Evolutionary conservation across 2,113 vertebrate species (phyloP).

Genomic region (Amblyopsis rosae): DNA sequence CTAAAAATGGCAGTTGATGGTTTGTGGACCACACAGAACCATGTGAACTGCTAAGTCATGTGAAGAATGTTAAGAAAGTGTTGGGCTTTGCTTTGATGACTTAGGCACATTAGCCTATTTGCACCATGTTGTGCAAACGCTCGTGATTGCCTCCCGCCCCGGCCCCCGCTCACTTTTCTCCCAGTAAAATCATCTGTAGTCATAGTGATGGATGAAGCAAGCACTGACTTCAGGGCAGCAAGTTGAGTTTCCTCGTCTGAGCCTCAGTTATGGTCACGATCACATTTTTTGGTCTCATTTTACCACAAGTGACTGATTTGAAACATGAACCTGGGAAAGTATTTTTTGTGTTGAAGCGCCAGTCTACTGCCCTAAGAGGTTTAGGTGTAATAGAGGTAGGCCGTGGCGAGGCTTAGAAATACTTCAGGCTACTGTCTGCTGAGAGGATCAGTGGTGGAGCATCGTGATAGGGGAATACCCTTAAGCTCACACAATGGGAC

Average conservation of each 20-base stretch:
- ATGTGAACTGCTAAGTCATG: constrained; percentile 29
- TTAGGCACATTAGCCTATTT: constrained; percentile 44
- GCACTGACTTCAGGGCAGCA: constrained; percentile 60
- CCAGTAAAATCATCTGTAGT: constrained; percentile 52
- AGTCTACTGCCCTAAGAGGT: constrained; percentile 41
- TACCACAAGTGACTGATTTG: constrained; percentile 52
- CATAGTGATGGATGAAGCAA: constrained; percentile 40
- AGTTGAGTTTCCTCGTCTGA: constrained; percentile 54
- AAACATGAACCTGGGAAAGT: constrained; percentile 64
- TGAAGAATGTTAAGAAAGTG: constrained; percentile 53
- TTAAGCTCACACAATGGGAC: constrained; percentile 39
- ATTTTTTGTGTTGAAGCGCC: constrained; percentile 47
- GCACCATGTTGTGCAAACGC: constrained; percentile 39
- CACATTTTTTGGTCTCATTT: constrained; percentile 35
- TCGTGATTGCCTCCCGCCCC: constrained; percentile 38
- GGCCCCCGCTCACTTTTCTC: constrained; percentile 17
- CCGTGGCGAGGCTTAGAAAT: constrained; percentile 43
- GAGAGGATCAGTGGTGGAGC: constrained; percentile 43
- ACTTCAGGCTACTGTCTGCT: constrained; percentile 60
- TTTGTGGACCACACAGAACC: constrained; percentile 10
- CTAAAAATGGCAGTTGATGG: not conserved
- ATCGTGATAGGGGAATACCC: constrained; percentile 61
- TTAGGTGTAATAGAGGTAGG: constrained; percentile 47
- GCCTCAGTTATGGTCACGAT: constrained; percentile 16
- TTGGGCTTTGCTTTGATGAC: constrained; percentile 54